Base-by-base conservation (phyloP, 1,140 invertebrate genomes). In the Pseudachorutes palmiensis region DNA sequence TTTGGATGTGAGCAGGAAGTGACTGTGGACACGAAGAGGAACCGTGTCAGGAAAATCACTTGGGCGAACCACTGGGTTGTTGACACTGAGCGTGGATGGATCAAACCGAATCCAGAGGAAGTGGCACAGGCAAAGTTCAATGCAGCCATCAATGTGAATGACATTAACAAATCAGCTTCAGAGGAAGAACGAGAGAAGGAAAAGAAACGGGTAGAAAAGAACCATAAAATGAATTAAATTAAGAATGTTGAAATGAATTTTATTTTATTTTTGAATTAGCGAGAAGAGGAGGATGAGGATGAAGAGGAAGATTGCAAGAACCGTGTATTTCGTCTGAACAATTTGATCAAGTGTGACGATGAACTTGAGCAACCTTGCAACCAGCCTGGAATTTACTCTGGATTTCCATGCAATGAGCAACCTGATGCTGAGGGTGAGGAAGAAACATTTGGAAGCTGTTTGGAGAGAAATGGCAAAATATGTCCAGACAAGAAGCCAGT, bases 1-100 rank as follows among this genome's bases (percentile, higher is more conserved):
- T 73, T 73, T 59, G 72, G 72, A 26, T 9, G 57, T 24, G 72
- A 73, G 36, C 41, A 63, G 26, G 72, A 73, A 57, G 72, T 70
- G 2, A 69, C 66, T 30, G 57, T 73, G 2, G 60, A 73, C 29
- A 73, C 65, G 1, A 73, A 71, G 51, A 19, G 26, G 16, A 64
- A 69, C 41, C 66, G 41, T 2, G 60, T 67, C 32, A 49, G 55
- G 19, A 30, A 64, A 1, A 58, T 64, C 9, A 36, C 31, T 16
- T 73, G 33, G n/a, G 29, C 62, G 32, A 73, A 73, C 41, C 62
- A 67, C 60, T 73, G 72, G 72, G 49, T 58, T 22, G 67, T 73
- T 64, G 69, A 71, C 48, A 71, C 70, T 0, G 69, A 73, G 26
- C 64, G 69, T 1, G 72, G 72, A 22, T 65, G 41, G 65, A 36